Base-by-base conservation (phyloP, 1,140 invertebrate species). In the Papilio polyxenes region DNA sequence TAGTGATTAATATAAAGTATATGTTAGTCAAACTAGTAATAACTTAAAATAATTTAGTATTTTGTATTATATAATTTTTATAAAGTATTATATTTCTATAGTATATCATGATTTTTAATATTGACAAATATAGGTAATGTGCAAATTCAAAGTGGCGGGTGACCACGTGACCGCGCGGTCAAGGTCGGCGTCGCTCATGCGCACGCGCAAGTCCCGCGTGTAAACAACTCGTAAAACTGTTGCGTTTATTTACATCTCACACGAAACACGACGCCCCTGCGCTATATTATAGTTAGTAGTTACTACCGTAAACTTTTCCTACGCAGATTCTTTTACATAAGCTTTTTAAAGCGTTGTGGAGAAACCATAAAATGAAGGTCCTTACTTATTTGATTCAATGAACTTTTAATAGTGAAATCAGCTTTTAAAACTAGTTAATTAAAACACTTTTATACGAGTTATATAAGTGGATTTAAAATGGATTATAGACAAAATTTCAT, bases 1-100 rank as follows among this genome's bases (percentile, higher is more conserved):
- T 89, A 84, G 5, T 78, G 85, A 75, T 44, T 84, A 81, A 3
- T 15, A 44, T 6, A 44, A 44, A 44, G 44, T 40, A 75, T 82
- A 77, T 80, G 69, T 69, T 51, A 72, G 80, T 37, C 15, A 69
- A 48, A 53, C 51, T 31, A 31, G 23, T 31, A 31, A 31, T 31
- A 31, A 31, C 23, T 8, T 53, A 53, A 53, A 53, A 53, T 53
- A 53, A 53, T 7, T 6, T 6, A 6, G 1, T 44, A 44, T 6
- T 7, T 44, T 44, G 40, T 0, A 7, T 44, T 3, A 44, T 44
- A 3, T 44, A 44, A 44, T 44, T 44, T 44, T 44, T 44, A 44
- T 44, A 7, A 31, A 31, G 23, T 31, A 31, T 31, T 31, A 31
- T 31, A 31, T 31, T 31, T 31, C 23, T 31, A 31, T 31, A 31